Percentiles rank a stretch among this genome's conserved stretches.
Evolutionary conservation across 2,888 invertebrate species (phyloP).

Genomic region (Alentia gelatinosa): DNA sequence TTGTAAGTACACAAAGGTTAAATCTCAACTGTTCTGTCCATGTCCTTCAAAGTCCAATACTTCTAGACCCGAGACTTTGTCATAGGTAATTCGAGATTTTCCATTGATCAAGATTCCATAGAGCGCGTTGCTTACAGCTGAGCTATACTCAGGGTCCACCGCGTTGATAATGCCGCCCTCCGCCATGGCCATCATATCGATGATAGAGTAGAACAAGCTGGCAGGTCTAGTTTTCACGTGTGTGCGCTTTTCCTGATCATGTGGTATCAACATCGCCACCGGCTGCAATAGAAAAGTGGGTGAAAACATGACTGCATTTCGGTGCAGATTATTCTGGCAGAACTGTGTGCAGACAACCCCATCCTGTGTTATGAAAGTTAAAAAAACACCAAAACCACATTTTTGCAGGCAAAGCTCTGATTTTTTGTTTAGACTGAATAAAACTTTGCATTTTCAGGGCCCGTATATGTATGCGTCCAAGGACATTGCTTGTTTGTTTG

Average conservation of each 20-base stretch:
- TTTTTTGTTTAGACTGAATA: too few relatives aligned
- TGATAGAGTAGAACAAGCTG: slow-evolving; percentile 36
- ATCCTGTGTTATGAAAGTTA: too few relatives aligned
- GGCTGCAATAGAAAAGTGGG: neutral
- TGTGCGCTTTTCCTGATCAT: neutral
- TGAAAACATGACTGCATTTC: too few relatives aligned
- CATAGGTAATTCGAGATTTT: slow-evolving; percentile 23
- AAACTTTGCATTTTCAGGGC: too few relatives aligned
- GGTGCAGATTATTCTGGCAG: too few relatives aligned
- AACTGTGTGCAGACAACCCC: too few relatives aligned
- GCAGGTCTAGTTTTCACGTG: neutral
- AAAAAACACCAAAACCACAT: too few relatives aligned
- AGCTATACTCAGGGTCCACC: slow-evolving; percentile 23
- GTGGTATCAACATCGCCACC: neutral
- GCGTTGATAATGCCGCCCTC: slow-evolving; percentile 46
- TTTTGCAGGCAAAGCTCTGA: too few relatives aligned
- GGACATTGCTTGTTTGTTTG: too few relatives aligned
- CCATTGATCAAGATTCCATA: slow-evolving; percentile 53
- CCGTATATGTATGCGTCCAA: too few relatives aligned
- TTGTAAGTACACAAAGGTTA: too few relatives aligned
- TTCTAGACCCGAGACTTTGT: slow-evolving; percentile 38
- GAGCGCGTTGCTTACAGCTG: slow-evolving; percentile 37
- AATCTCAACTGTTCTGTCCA: neutral
- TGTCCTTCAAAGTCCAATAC: neutral
- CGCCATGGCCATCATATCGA: slow-evolving; percentile 53